These are phyloP conservation scores for Limnodromus scolopaceus DNA, from an alignment of 2,797 vertebrate genomes.

Conservation along the genomic window DNA sequence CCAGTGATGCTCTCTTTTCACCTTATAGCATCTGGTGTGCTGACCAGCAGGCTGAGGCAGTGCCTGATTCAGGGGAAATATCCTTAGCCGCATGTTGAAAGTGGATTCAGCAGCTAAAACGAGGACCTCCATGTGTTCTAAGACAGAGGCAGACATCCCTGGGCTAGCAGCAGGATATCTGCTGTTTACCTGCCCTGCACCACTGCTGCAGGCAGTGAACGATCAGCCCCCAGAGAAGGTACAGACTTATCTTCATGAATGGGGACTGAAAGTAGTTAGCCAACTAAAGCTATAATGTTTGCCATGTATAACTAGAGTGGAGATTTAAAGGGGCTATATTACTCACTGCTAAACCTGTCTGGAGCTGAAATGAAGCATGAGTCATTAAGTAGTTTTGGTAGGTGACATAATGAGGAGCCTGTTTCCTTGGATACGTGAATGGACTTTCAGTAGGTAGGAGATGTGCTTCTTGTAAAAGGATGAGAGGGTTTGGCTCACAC, in stretches of 20 bases:
- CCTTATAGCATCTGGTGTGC: not conserved
- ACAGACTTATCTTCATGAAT: not conserved
- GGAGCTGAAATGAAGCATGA: slow-evolving; percentile 34
- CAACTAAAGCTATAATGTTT: not conserved
- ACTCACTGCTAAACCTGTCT: not conserved
- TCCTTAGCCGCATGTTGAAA: not conserved
- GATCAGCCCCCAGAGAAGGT: not conserved
- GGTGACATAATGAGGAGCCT: slow-evolving; percentile 42
- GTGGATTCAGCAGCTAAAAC: not conserved
- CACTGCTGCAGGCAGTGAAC: not conserved
- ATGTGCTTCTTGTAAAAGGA: slow-evolving; percentile 16
- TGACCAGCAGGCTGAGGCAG: not conserved
- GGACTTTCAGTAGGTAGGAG: slow-evolving; percentile 51
- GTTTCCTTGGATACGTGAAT: slow-evolving; percentile 58
- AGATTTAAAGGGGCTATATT: not conserved
- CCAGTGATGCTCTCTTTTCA: not conserved
- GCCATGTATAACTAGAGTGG: not conserved
- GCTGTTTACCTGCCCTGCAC: not conserved
- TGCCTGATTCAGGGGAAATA: not conserved
- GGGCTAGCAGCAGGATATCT: not conserved
- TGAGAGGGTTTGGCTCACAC: slow-evolving; percentile 4
- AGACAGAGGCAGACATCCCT: not conserved
- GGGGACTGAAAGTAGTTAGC: not conserved
- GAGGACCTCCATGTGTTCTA: not conserved
- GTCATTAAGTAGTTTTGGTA: slow-evolving; percentile 47